Base-by-base conservation (phyloP, 1,140 invertebrate genomes). In the Dendrolimus kikuchii region DNA sequence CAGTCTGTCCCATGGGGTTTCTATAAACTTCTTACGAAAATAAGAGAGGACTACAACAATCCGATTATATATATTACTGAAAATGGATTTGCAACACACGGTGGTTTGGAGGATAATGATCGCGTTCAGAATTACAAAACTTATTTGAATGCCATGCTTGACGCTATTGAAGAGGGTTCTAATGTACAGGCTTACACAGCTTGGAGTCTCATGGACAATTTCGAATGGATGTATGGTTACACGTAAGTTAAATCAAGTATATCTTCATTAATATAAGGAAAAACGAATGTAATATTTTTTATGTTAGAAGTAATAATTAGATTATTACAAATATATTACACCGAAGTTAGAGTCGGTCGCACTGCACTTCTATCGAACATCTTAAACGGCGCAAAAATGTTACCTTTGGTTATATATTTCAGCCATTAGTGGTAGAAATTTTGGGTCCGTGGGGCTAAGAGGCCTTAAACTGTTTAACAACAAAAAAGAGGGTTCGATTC, bases 181-280 rank as follows among this genome's bases (percentile, higher is more conserved):
- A 68, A 84, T 52, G 53, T 85, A 3, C 54, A 40, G 8, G 89
- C 80, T 0, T 92, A 92, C 59, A 89, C 88, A 36, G 84, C 86
- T 5, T 92, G 91, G 91, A 89, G 89, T 38, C 60, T 92, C 5
- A 81, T 92, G 77, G 92, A 92, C 59, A 92, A 91, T 64, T 90
- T 92, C 61, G 90, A 92, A 73, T 91, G 90, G 90, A 63, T 71
- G 5, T 60, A 62, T 7, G 88, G 85, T 49, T 88, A 88, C 56
- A 80, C 60, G 80, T 92, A 77, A 89, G 84, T 61, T 23, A 23
- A 23, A 23, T 23, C 23, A 23, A 23, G 3, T 23, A 23, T 23
- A 23, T 23, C 23, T 23, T 23, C 23, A 23, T 23, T 23, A 23
- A 3, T 23, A 23, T 23, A 23, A 23, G 23, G 23, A 23, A 23